Conservation (phyloP, 2,797 vertebrate species). For the Hafferia zeledoni region DNA sequence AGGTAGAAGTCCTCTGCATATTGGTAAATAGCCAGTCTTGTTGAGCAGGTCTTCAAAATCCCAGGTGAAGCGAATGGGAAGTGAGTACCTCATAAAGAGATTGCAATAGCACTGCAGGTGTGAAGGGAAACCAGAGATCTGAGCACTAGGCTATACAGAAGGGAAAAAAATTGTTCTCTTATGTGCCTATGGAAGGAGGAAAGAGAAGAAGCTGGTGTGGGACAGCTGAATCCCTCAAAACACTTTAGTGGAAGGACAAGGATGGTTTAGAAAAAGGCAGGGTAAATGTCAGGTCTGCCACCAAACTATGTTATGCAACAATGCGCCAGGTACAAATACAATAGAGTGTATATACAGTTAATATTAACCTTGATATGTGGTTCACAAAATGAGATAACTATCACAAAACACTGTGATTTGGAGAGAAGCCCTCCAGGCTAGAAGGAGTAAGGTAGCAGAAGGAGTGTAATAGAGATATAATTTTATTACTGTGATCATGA, state of each 20-base stretch:
- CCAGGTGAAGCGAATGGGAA: not conserved
- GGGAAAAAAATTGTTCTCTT: not conserved
- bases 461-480: not conserved
- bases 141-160: not conserved
- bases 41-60: not conserved
- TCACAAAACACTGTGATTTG: not conserved
- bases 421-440: not conserved
- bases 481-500: not conserved
- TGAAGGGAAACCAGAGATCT: not conserved
- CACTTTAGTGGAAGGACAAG: not conserved
- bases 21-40: not conserved
- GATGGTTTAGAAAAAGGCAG: not conserved
- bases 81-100: not conserved
- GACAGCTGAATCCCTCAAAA: not conserved
- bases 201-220: not conserved
- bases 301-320: accelerated
- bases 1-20: not conserved
- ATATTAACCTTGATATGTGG: not conserved
- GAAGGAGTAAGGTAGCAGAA: not conserved
- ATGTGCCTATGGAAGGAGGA: not conserved
- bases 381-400: not conserved
- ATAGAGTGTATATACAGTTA: not conserved
- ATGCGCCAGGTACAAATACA: not conserved
- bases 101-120: not conserved
- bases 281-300: not conserved